Evolutionary conservation across 2,888 invertebrate genomes (phyloP), one percentile per base, ranked within the genome.

Genomic region (Clunio marinus): DNA sequence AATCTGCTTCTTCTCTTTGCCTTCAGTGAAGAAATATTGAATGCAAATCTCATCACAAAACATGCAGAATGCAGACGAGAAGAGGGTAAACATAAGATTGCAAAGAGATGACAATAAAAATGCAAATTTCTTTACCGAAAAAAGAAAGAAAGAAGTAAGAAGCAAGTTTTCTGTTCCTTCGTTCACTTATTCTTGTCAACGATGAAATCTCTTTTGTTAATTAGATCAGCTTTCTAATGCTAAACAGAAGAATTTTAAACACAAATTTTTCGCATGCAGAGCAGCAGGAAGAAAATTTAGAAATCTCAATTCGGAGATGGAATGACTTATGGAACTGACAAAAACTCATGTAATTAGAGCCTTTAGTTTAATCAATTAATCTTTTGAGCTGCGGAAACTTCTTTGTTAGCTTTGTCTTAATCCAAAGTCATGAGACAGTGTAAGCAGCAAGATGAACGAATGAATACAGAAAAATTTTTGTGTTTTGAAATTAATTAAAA

Each of bases 401-500:
- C 22, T 51, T 51, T 51, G 5, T 51, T 7, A 3, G 5, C 51
- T 7, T 3, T 22, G 4, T 51, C 13, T 22, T 51, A 22, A 51
- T 51, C 22, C 51, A 51, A 51, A 51, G 51, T 51, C 51, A 51
- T n/a, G 51, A 51, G 51, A 51, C 51, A 22, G n/a, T n/a, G n/a
- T n/a, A n/a, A n/a, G n/a, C 45, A 13, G 35, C 35, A 22, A 22
- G 17, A n/a, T n/a, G n/a, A 51, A 22, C 2, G 51, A 51, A 24
- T 20, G 20, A 51, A 4, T 2, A 22, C 51, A 57, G 57, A 57
- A 51, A 20, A 51, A 41, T 2, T 3, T 3, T 32, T 17, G 32
- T 60, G 60, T 60, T 35, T 60, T 60, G 7, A 60, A 60, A 60
- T 60, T 60, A 60, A 60, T 60, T 60, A 60, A 60, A 58, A 60